phyloP scores from a whole-genome alignment of 2,888 invertebrate genomes.

The Rhyacophila evoluta region DNA sequence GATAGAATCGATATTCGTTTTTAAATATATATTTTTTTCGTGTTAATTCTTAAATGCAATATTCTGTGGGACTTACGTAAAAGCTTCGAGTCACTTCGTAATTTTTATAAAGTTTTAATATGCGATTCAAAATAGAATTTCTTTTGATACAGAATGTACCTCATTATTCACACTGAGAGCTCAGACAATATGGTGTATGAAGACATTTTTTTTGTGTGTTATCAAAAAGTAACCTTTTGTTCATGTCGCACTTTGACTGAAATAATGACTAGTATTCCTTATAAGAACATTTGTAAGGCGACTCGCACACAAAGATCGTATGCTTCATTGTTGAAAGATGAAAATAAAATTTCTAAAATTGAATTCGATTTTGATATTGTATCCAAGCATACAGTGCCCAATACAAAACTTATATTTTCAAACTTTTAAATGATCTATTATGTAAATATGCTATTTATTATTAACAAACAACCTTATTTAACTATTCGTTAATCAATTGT shows the following conservation, averaged over 20 bases:
- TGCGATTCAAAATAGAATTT: neutral
- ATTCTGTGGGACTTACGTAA: neutral
- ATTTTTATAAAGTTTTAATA: neutral
- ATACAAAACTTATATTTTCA: too few relatives aligned
- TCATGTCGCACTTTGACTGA: neutral
- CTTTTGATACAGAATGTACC: neutral
- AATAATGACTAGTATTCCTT: constrained; percentile 12
- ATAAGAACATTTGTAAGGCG: neutral
- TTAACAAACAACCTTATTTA: too few relatives aligned
- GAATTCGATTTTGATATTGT: too few relatives aligned
- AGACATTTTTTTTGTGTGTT: constrained; percentile 17
- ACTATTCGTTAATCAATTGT: too few relatives aligned
- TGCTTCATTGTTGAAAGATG: too few relatives aligned
- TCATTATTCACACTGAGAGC: neutral
- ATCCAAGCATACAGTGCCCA: too few relatives aligned
- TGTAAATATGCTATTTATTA: too few relatives aligned
- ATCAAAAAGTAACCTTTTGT: constrained; percentile 22
- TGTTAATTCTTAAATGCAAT: neutral
- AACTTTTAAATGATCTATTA: too few relatives aligned
- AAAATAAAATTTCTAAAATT: too few relatives aligned
- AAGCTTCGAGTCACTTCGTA: neutral
- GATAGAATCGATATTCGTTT: too few relatives aligned
- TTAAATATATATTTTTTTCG: too few relatives aligned
- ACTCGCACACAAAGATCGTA: too few relatives aligned
- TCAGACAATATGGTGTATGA: constrained; percentile 4